Percentiles rank a stretch among this genome's conserved stretches.
Conservation (phyloP, 2,888 invertebrate genomes). For the Dicycla oo region DNA sequence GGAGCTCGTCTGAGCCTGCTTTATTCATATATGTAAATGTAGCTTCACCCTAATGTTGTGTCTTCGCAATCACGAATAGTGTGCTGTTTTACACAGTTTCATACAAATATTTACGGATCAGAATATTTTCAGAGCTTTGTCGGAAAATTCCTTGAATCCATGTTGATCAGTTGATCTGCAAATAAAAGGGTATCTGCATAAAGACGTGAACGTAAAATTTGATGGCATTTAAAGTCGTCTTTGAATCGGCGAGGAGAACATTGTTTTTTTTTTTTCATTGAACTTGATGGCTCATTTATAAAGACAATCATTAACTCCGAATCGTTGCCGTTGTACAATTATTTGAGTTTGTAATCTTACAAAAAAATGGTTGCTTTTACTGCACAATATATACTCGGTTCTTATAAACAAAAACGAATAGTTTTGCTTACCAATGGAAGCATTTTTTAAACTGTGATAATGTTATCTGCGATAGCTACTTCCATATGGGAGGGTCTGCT, state of each 20-base stretch:
- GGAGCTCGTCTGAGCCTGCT: conserved; percentile 48
- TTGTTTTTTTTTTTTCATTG: conserved; percentile 31
- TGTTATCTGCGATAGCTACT: too few species aligned
- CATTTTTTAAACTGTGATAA: too few species aligned
- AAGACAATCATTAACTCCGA: conserved; percentile 12
- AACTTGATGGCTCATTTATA: conserved; percentile 12
- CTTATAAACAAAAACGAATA: too few species aligned
- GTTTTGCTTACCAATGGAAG: too few species aligned
- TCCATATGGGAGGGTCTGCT: too few species aligned
- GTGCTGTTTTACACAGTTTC: conserved; percentile 50
- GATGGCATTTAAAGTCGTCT: conserved; percentile 32
- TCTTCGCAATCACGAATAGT: conserved; percentile 65
- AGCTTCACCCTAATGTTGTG: conserved; percentile 60
- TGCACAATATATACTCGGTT: background rate
- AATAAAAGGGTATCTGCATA: conserved; percentile 41
- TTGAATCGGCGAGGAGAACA: conserved; percentile 12
- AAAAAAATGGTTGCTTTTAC: conserved; percentile 1
- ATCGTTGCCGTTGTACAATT: conserved; percentile 1
- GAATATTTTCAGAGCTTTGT: conserved; percentile 45
- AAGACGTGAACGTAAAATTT: conserved; percentile 46
- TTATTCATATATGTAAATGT: conserved; percentile 70
- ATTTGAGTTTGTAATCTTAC: conserved; percentile 13
- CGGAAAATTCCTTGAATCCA: conserved; percentile 14
- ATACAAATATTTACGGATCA: conserved; percentile 45
- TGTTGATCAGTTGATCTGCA: conserved; percentile 38